A percentile compares a stretch with the other conserved stretches of the same genome.
Conservation (phyloP, 1,140 invertebrate genomes). For the Spodoptera litura region DNA sequence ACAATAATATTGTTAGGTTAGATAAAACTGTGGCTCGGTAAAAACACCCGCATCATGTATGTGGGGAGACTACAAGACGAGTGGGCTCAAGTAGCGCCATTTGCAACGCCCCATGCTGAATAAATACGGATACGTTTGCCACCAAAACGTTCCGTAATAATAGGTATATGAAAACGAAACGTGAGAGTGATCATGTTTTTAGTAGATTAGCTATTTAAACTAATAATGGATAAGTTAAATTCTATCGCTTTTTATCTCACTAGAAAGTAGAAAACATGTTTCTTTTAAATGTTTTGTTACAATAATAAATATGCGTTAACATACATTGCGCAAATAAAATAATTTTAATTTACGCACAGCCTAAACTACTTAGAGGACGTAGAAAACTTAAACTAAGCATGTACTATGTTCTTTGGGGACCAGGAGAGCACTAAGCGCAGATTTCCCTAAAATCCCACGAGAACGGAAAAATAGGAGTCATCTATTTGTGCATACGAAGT, state of each 20-base stretch:
- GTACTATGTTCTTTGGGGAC: too few relatives aligned
- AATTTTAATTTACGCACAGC: too few relatives aligned
- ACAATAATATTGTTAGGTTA: not conserved
- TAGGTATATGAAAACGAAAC: conserved; percentile 1
- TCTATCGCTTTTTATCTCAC: not conserved
- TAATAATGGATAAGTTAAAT: not conserved
- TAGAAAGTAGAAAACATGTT: too few relatives aligned
- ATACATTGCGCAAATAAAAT: too few relatives aligned
- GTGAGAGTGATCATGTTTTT: not conserved
- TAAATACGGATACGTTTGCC: conserved; percentile 47
- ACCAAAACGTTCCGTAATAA: conserved; percentile 24
- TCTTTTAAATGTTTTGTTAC: too few relatives aligned
- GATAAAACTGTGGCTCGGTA: conserved; percentile 18
- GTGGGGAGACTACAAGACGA: conserved; percentile 27
- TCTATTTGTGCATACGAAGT: too few relatives aligned
- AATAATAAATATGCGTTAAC: too few relatives aligned
- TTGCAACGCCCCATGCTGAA: conserved; percentile 34
- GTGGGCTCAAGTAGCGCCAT: conserved; percentile 45
- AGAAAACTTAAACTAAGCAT: too few relatives aligned
- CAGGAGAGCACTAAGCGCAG: too few relatives aligned
- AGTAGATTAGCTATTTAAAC: not conserved
- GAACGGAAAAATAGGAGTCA: too few relatives aligned
- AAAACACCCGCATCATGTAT: conserved; percentile 38
- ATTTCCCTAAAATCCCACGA: too few relatives aligned
- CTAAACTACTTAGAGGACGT: too few relatives aligned